phyloP scores from a whole-genome alignment of 2,797 vertebrate genomes.

The Vireo griseus region DNA sequence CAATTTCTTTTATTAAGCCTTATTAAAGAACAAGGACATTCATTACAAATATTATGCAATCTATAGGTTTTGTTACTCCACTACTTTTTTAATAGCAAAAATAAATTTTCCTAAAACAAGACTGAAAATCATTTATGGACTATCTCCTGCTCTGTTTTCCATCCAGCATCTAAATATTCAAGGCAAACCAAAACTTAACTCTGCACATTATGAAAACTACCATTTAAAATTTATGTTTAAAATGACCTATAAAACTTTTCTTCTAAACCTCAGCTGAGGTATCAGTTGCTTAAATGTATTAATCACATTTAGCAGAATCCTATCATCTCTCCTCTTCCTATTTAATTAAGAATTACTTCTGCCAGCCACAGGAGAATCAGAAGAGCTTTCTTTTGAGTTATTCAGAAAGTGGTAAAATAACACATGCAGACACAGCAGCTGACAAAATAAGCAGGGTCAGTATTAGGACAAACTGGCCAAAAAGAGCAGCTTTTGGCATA shows the following conservation, averaged over 20 bases:
- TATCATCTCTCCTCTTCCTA: constrained; percentile 60
- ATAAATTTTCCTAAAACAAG: constrained; percentile 9
- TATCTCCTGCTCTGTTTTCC: constrained; percentile 28
- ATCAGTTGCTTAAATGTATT: constrained; percentile 70
- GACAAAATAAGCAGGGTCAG: constrained; percentile 53
- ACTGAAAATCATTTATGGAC: constrained; percentile 5
- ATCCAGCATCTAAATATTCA: constrained; percentile 55
- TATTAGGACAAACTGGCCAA: constrained; percentile 33
- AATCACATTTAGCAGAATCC: constrained; percentile 65
- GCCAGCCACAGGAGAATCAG: constrained; percentile 61
- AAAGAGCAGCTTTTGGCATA: constrained; percentile 60
- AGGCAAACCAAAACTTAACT: constrained; percentile 61
- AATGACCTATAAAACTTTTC: constrained; percentile 34
- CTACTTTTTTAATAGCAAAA: neutral
- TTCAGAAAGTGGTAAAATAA: constrained; percentile 57
- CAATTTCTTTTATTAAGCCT: neutral
- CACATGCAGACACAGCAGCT: constrained; percentile 28
- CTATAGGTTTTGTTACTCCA: neutral
- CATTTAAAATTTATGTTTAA: constrained; percentile 67
- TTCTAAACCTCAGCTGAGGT: constrained; percentile 50
- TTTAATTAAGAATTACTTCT: constrained; percentile 71
- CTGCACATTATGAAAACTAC: constrained; percentile 59
- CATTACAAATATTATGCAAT: neutral
- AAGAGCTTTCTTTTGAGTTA: constrained; percentile 61
- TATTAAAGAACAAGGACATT: neutral